A percentile compares a stretch with the other conserved stretches of the same genome.
phyloP scores from a whole-genome alignment of 2,113 vertebrate species.

The Lethenteron camtschaticum region DNA sequence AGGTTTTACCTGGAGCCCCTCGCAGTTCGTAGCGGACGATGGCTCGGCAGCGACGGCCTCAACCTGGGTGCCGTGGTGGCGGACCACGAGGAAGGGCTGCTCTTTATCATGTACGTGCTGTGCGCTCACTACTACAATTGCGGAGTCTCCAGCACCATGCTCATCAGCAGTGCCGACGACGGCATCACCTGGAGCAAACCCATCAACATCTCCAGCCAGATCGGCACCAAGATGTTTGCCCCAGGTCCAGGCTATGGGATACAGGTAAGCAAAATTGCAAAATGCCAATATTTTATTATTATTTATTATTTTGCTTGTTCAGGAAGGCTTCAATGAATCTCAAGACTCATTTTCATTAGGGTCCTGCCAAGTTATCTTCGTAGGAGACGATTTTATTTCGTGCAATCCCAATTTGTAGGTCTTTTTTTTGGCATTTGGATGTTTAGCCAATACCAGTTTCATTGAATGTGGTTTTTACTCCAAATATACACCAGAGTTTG shows the following conservation, averaged over 20 bases:
- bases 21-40: conserved; percentile 43
- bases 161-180: conserved; percentile 44
- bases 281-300: no score
- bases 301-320: no score
- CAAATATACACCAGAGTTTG: no score
- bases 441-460: no score
- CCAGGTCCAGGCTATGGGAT: conserved; percentile 57
- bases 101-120: conserved; percentile 41
- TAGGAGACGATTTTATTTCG: no score
- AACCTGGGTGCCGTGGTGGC: conserved; percentile 51
- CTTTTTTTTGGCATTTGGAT: no score
- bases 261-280: conserved; percentile 26
- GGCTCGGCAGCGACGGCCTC: conserved; percentile 28
- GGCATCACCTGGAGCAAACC: conserved; percentile 47
- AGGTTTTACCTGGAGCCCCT: conserved; percentile 39
- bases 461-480: no score
- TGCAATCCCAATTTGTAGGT: no score
- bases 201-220: conserved; percentile 40
- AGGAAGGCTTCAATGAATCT: no score
- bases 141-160: conserved; percentile 37
- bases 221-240: conserved; percentile 37
- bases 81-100: conserved; percentile 22
- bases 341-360: no score
- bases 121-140: conserved; percentile 39
- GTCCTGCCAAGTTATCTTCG: no score